Evolutionary conservation across 1,140 invertebrate genomes (phyloP).

Genomic region (Oryzaephilus surinamensis): DNA sequence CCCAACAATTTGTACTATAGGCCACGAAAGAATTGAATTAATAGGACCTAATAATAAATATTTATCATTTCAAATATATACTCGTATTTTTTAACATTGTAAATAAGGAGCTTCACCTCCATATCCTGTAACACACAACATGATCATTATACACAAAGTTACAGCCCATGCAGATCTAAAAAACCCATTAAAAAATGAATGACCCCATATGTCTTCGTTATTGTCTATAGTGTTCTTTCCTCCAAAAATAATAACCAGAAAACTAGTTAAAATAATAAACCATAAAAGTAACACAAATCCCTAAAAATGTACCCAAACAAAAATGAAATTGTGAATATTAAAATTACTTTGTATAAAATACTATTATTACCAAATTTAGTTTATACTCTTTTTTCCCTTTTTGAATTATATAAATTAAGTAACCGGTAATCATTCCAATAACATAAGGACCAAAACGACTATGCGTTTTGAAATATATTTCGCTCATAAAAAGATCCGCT

Average conservation of each 20-base stretch:
- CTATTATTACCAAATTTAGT: not conserved
- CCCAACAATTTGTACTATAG: too few relatives aligned
- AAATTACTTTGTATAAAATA: constrained; percentile 1
- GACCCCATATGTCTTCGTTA: not conserved
- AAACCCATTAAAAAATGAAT: constrained; percentile 6
- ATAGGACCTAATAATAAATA: too few relatives aligned
- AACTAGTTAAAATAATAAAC: not conserved
- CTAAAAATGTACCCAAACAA: too few relatives aligned
- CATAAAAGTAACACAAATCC: not conserved
- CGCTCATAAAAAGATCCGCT: constrained; percentile 1
- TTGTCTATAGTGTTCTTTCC: not conserved
- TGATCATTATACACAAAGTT: too few relatives aligned
- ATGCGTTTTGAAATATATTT: too few relatives aligned
- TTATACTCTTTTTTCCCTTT: not conserved
- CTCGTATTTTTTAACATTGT: too few relatives aligned
- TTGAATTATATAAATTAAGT: constrained; percentile 6
- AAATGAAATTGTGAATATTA: not conserved
- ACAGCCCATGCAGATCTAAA: constrained; percentile 8
- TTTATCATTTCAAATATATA: too few relatives aligned
- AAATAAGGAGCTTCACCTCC: too few relatives aligned
- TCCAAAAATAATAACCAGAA: constrained; percentile 4
- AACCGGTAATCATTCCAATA: constrained; percentile 10
- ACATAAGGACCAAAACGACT: constrained; percentile 11
- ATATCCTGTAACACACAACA: too few relatives aligned
- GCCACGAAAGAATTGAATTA: too few relatives aligned